phyloP scores from a whole-genome alignment of 2,113 vertebrate genomes.

The Corythornis madagascariensis region DNA sequence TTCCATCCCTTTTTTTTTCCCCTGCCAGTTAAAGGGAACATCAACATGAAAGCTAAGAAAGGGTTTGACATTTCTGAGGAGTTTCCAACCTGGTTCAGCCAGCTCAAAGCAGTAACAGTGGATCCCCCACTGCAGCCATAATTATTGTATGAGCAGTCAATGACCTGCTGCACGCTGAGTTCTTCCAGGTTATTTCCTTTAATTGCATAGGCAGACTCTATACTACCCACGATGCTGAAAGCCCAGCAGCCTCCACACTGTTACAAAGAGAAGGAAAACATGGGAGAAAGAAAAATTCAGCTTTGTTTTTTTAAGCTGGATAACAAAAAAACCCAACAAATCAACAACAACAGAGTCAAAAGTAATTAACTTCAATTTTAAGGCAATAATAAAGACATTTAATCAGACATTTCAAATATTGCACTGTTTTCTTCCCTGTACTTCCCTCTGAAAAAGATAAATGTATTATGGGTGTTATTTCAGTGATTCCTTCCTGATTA shows the following conservation, averaged over 20 bases:
- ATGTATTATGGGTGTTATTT: neutral
- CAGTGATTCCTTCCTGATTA: neutral
- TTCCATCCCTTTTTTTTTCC: neutral
- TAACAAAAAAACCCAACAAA: neutral
- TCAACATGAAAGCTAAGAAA: neutral
- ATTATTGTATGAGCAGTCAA: slow-evolving; percentile 88
- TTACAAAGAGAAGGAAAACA: neutral
- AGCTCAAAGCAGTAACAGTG: slow-evolving; percentile 77
- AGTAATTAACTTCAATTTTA: neutral
- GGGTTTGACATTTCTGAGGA: neutral
- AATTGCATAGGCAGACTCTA: slow-evolving; percentile 84
- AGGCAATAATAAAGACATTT: neutral
- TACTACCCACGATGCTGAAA: slow-evolving; percentile 86
- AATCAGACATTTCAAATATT: neutral
- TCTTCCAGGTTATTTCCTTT: slow-evolving; percentile 72
- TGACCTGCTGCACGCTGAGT: slow-evolving; percentile 91
- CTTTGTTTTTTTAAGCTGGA: neutral
- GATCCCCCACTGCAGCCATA: slow-evolving; percentile 86
- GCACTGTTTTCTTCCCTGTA: neutral
- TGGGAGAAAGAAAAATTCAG: neutral
- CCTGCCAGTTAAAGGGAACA: neutral
- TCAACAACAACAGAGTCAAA: neutral
- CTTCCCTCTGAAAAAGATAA: neutral
- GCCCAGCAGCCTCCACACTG: slow-evolving; percentile 97
- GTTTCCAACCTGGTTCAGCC: slow-evolving; percentile 84